These are phyloP conservation scores for Miniopterus natalensis DNA, from an alignment of 2,113 vertebrate species.

Conservation along the genomic window DNA sequence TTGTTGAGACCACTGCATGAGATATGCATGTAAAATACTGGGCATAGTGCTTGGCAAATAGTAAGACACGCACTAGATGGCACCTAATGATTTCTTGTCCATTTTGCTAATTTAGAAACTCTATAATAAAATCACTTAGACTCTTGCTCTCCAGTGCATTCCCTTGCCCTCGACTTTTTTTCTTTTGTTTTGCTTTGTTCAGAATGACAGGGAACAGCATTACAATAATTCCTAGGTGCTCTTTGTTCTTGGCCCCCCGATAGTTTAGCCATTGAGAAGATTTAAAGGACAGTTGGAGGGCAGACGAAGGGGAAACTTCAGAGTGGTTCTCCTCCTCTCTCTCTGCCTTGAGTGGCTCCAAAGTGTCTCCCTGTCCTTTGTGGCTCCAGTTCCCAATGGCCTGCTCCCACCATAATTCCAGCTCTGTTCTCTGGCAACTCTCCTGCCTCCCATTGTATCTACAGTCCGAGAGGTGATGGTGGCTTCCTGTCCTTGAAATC, in stretches of 20 bases:
- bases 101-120: background rate
- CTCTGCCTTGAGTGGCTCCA: background rate
- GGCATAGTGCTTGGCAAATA: background rate
- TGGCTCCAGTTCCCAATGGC: rapidly evolving
- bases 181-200: background rate
- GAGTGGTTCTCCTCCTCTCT: background rate
- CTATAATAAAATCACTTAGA: background rate
- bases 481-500: background rate
- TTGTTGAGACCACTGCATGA: background rate
- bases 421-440: background rate
- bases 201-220: background rate
- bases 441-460: background rate
- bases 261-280: background rate
- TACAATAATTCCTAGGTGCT: background rate
- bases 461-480: background rate
- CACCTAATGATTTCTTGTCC: background rate
- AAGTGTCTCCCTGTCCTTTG: background rate
- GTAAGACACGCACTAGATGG: background rate
- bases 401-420: background rate
- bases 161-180: background rate
- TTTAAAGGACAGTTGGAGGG: background rate
- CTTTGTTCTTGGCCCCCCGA: background rate
- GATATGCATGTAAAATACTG: background rate
- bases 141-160: background rate
- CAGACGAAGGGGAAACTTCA: background rate